These are phyloP conservation scores for Diabrotica undecimpunctata DNA, from an alignment of 1,140 invertebrate species.

Conservation along the genomic window DNA sequence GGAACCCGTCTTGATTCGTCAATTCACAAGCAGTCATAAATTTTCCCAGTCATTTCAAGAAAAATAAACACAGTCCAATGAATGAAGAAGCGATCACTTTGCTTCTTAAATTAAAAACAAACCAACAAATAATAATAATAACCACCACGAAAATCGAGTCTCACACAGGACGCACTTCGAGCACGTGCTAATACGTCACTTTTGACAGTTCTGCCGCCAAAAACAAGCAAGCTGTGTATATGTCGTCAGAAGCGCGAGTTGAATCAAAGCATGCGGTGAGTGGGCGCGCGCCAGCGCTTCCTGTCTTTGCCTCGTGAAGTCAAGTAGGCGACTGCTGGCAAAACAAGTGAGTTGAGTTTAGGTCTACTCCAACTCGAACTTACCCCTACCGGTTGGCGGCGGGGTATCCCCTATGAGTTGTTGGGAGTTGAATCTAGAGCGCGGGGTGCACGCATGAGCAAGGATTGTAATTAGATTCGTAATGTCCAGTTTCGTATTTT, in stretches of 20 bases:
- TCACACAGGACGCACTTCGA: background rate
- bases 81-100: background rate
- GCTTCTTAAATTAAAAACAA: background rate
- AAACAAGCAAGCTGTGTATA: background rate
- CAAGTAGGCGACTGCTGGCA: slow-evolving; percentile 33
- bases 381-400: slow-evolving; percentile 36
- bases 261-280: slow-evolving; percentile 21
- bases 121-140: slow-evolving; percentile 1
- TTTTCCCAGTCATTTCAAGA: slow-evolving; percentile 10
- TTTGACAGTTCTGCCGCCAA: background rate
- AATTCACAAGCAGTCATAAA: slow-evolving; percentile 12
- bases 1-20: slow-evolving; percentile 22
- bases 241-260: background rate
- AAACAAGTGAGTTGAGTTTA: slow-evolving; percentile 29
- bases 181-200: background rate
- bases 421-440: slow-evolving; percentile 24
- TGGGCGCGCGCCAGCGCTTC: slow-evolving; percentile 18
- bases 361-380: slow-evolving; percentile 26
- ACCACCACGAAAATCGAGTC: background rate
- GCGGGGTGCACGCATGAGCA: slow-evolving; percentile 46
- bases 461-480: slow-evolving; percentile 50
- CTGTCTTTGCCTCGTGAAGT: slow-evolving; percentile 25
- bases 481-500: slow-evolving; percentile 49
- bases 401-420: slow-evolving; percentile 32
- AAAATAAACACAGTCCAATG: background rate